These are phyloP conservation scores for Zaprionus gabonicus DNA, from an alignment of 1,140 invertebrate species.

Conservation along the genomic window DNA sequence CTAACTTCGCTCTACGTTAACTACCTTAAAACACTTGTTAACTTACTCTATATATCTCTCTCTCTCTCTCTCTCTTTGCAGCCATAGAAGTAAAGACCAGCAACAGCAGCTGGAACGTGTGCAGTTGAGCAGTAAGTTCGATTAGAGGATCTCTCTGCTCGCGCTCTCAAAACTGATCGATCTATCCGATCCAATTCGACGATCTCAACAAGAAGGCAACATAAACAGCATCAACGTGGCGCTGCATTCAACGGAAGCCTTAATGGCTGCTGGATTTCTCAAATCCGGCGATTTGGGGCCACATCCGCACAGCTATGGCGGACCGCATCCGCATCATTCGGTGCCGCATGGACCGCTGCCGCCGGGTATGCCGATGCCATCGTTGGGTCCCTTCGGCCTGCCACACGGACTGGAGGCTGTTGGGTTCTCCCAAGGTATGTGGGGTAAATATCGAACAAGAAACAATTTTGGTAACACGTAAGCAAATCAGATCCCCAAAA, in stretches of 20 bases:
- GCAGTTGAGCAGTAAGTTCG: too few species aligned
- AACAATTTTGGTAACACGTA: conserved; percentile 77
- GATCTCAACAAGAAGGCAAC: conserved; percentile 16
- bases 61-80: too few species aligned
- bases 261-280: conserved; percentile 84
- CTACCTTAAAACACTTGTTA: too few species aligned
- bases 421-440: conserved; percentile 86
- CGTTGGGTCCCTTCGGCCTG: conserved; percentile 84
- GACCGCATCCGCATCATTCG: conserved; percentile 83
- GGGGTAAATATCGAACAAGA: conserved; percentile 84
- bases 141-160: background rate
- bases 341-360: conserved; percentile 82
- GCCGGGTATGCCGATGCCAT: conserved; percentile 84
- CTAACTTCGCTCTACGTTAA: background rate
- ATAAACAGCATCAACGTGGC: conserved; percentile 81
- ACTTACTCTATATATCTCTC: too few species aligned
- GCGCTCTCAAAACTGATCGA: background rate
- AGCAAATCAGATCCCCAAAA: conserved; percentile 8
- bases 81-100: too few species aligned
- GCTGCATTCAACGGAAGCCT: conserved; percentile 84
- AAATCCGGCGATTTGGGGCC: conserved; percentile 83
- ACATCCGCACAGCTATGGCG: conserved; percentile 84
- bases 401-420: conserved; percentile 85
- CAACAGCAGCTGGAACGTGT: too few species aligned
- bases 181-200: background rate